Evolutionary conservation across 2,888 invertebrate species (phyloP), one percentile per base, ranked within the genome.

Genomic region (Melipona beecheii): DNA sequence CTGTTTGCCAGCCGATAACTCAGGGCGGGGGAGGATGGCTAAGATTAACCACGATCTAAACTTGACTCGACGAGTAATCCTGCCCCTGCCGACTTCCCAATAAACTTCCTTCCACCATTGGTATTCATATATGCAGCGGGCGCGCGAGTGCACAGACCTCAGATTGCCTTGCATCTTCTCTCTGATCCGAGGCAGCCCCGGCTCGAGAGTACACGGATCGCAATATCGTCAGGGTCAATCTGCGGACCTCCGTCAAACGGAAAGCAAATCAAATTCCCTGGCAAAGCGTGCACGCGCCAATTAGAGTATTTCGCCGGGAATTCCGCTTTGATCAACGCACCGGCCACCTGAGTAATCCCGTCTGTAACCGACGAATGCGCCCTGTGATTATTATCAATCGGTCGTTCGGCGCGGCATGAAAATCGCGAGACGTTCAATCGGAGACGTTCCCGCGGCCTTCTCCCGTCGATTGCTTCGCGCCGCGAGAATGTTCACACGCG

Each of bases 251-350:
- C 88, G 84, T 85, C 86, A 84, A 81, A 87, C 88, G 87, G 86
- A 88, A 91, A 89, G 92, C 90, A 91, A 92, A 92, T 91, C 90
- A 87, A 90, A 91, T 90, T 91, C 90, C 79, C 69, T 81, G 85
- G 86, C 79, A 83, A 86, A 88, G 88, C 89, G 75, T 82, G 88
- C 88, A 84, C 84, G 81, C 77, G 86, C 77, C 89, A 90, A 90
- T 90, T 90, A 89, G 84, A 90, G 89, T 87, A 87, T 85, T 83
- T 86, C 85, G 75, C 74, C 68, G 78, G 82, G 90, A 87, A 87
- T 90, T 78, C 79, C 60, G 86, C 90, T 90, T 90, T 91, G 90
- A 90, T 89, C 90, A 90, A 84, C 80, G 82, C 71, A 78, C 72
- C 77, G 82, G 68, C 78, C 82, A 86, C 85, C 85, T 81, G 88